A percentile compares a stretch with the other conserved stretches of the same genome.
Evolutionary conservation across 1,140 invertebrate species (phyloP).

Genomic region (Wiebesia pumilae): DNA sequence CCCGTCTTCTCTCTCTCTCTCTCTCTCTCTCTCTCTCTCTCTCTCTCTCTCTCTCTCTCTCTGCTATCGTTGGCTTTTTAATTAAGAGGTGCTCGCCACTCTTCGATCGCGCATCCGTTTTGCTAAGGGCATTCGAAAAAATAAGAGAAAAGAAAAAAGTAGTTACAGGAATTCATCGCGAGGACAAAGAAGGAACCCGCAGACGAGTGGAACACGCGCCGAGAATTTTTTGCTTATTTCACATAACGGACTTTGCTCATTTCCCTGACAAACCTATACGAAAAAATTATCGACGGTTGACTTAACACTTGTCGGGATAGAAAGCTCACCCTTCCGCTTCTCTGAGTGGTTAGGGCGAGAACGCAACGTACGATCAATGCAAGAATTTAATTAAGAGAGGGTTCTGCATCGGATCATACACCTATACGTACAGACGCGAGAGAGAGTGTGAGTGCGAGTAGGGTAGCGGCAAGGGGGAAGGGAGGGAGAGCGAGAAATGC

Average conservation of each 20-base stretch:
- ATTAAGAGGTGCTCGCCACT: constrained; percentile 17
- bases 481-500: too few relatives aligned
- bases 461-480: not conserved
- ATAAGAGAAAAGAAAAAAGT: not conserved
- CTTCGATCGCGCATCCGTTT: not conserved
- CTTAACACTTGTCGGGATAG: not conserved
- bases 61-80: constrained; percentile 7
- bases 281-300: constrained; percentile 40
- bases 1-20: too few relatives aligned
- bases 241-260: not conserved
- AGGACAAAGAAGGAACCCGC: not conserved
- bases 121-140: not conserved
- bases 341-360: not conserved
- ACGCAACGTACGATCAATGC: constrained; percentile 30
- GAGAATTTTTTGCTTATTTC: constrained; percentile 33
- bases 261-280: not conserved
- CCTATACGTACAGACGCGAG: not conserved
- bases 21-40: too few relatives aligned
- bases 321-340: not conserved
- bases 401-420: not conserved
- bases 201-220: not conserved
- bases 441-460: not conserved
- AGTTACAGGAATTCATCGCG: not conserved
- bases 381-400: constrained; percentile 50
- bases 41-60: too few relatives aligned